phyloP scores from a whole-genome alignment of 2,113 vertebrate genomes.

The Notarius lentiginosus region DNA sequence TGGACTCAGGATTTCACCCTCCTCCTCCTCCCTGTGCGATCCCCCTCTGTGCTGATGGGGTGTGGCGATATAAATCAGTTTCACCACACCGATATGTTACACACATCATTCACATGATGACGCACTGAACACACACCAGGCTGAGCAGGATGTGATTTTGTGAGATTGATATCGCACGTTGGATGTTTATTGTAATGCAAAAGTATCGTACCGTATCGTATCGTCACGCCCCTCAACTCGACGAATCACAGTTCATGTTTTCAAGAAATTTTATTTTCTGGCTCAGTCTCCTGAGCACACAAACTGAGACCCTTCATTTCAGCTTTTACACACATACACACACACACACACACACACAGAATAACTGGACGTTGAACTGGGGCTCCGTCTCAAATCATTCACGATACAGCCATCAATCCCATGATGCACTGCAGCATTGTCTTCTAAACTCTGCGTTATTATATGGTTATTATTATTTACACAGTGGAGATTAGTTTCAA shows the following conservation, averaged over 20 bases:
- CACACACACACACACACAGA: not conserved
- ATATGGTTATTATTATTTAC: not conserved
- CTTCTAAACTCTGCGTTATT: not conserved
- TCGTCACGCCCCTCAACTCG: not conserved
- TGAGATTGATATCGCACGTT: not conserved
- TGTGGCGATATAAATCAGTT: not conserved
- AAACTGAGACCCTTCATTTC: no score
- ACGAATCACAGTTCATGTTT: not conserved
- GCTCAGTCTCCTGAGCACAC: not conserved
- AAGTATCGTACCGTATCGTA: not conserved
- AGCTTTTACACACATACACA: not conserved
- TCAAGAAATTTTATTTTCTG: not conserved
- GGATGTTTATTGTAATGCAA: not conserved
- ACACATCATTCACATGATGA: not conserved
- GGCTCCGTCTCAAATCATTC: no score
- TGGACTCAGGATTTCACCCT: not conserved
- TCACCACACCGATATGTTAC: not conserved
- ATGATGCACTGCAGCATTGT: not conserved
- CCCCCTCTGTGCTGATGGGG: not conserved
- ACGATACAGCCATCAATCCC: not conserved
- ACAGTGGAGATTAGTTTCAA: not conserved
- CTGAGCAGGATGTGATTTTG: not conserved
- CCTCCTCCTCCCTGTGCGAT: not conserved
- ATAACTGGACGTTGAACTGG: no score
- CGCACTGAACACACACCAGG: not conserved